Evolutionary conservation across 35 echinoderm and acorn worm genomes (phyloP), one percentile per base, ranked within the genome.

Genomic region (Stichopus chloronotus): DNA sequence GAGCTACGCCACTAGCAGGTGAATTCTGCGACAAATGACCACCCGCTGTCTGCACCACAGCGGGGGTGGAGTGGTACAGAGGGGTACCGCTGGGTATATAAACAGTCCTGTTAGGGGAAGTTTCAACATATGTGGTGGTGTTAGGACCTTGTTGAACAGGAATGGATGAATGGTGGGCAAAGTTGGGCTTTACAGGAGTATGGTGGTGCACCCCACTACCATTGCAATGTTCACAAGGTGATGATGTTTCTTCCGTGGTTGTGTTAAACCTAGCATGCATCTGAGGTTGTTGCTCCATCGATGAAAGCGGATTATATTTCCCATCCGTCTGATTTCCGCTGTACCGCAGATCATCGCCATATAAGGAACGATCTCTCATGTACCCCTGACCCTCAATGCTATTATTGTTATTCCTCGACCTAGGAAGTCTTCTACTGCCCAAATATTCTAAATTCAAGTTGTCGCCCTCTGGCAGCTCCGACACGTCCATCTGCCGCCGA

Each of bases 131-230:
- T 12, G 87, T 87, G 84, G 56, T 59, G 84, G 21, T 52, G 2
- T 5, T 83, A 14, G 87, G 87, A 9, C 7, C 87, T 71, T 65
- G 59, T 61, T 69, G 87, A 14, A 89, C 0, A 54, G 69, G 0
- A 4, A 25, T 17, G 53, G 59, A 57, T 71, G 55, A 59, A 17
- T 85, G 82, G 52, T 89, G 24, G 61, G 60, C 30, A 25, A 71
- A 89, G 22, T 24, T 16, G 25, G 14, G 59, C 7, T 17, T 61
- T 52, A 43, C 13, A 52, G 17, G 57, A 89, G 23, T 7, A 89
- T 89, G 60, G 60, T 89, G 87, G 60, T 91, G 90, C 20, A 91
- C 53, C 53, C 90, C 90, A 78, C 90, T 91, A 5, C 90, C 90
- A 91, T 91, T 91, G 20, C 90, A 91, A 59, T 77, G 76, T 53